Percentiles rank a stretch among this genome's conserved stretches.
These are phyloP conservation scores for Pandemis cinnamomeana DNA, from an alignment of 2,888 invertebrate genomes.

Conservation along the genomic window DNA sequence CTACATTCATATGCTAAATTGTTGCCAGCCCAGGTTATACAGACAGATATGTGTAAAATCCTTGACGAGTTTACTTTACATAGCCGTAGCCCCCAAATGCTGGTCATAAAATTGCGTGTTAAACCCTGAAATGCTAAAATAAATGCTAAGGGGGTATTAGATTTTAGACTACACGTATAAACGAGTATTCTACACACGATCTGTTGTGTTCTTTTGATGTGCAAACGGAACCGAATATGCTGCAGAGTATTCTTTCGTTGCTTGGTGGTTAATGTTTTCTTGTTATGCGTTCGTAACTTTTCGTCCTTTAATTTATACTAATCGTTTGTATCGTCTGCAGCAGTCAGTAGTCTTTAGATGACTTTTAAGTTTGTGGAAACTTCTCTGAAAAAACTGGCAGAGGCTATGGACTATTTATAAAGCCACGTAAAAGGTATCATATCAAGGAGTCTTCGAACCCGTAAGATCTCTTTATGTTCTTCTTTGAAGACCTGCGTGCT, in stretches of 20 bases:
- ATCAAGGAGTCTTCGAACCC: background rate
- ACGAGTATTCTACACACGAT: too few species aligned
- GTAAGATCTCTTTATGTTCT: background rate
- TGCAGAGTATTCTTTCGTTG: too few species aligned
- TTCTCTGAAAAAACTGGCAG: background rate
- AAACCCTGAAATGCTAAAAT: background rate
- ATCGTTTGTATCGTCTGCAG: too few species aligned
- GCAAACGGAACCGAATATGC: too few species aligned
- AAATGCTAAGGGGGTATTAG: background rate
- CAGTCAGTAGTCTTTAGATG: too few species aligned
- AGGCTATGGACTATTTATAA: background rate
- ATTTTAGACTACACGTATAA: too few species aligned
- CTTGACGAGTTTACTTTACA: background rate
- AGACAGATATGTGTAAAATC: conserved; percentile 2
- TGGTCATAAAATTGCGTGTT: background rate
- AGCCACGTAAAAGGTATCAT: background rate
- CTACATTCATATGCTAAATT: conserved; percentile 12
- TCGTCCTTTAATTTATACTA: too few species aligned
- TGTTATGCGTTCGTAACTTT: too few species aligned
- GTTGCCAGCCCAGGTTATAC: background rate
- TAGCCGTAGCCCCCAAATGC: background rate
- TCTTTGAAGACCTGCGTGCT: background rate
- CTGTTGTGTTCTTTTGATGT: too few species aligned
- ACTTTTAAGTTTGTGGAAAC: background rate
- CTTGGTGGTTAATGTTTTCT: too few species aligned